phyloP scores from a whole-genome alignment of 1,140 invertebrate species.

The Melipona quadrifasciata region DNA sequence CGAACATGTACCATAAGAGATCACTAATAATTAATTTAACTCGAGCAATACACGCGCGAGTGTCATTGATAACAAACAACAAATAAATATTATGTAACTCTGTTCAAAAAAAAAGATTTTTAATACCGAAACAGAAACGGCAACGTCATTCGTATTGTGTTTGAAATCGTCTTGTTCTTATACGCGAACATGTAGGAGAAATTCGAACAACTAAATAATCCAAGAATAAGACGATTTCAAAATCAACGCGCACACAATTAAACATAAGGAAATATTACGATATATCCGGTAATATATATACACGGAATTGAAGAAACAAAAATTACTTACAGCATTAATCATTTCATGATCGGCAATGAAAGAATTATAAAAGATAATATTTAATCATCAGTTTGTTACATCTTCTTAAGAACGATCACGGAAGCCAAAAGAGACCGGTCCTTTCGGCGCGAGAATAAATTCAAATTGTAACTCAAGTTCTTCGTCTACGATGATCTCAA shows the following conservation, averaged over 20 bases:
- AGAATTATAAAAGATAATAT: background rate
- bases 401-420: constrained; percentile 79
- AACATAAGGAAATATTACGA: constrained; percentile 54
- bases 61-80: background rate
- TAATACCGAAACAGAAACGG: background rate
- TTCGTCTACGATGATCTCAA: constrained; percentile 86
- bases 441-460: constrained; percentile 88
- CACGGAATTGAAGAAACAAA: constrained; percentile 54
- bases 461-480: constrained; percentile 89
- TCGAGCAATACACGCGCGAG: no score
- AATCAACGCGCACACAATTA: background rate
- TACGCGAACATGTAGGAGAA: background rate
- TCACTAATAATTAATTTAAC: constrained; percentile 16
- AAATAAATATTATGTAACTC: constrained; percentile 5
- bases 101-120: background rate
- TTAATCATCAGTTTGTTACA: constrained; percentile 44
- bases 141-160: background rate
- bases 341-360: constrained; percentile 46
- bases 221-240: constrained; percentile 32
- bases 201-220: background rate
- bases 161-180: constrained; percentile 29
- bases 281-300: constrained; percentile 67
- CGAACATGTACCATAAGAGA: constrained; percentile 21
- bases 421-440: constrained; percentile 86
- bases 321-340: constrained; percentile 65